A percentile compares a stretch with the other conserved stretches of the same genome.
Conservation (phyloP, 2,113 vertebrate genomes). For the Rhegmatorhina hoffmannsi region DNA sequence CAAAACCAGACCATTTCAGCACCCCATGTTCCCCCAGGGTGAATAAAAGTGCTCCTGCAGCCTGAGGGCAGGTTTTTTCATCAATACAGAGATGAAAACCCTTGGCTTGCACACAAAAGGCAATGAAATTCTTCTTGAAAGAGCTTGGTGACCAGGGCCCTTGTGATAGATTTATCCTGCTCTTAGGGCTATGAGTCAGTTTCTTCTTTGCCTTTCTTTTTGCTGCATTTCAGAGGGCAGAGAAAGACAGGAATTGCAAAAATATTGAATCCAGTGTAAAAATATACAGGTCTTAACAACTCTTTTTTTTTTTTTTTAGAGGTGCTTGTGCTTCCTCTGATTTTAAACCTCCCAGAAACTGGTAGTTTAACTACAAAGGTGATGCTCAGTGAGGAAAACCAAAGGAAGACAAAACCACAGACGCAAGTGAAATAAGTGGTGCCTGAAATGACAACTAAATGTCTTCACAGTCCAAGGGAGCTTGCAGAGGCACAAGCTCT, state of each 20-base stretch:
- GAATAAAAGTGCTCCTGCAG: not conserved
- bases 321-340: not conserved
- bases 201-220: not conserved
- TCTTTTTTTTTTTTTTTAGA: not conserved
- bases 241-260: not conserved
- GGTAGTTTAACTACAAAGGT: not conserved
- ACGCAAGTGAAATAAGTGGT: not conserved
- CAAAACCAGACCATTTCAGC: not conserved
- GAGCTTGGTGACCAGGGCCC: not conserved
- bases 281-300: not conserved
- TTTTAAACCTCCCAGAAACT: not conserved
- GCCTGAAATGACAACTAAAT: not conserved
- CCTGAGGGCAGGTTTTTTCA: not conserved
- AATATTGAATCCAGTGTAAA: not conserved
- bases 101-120: not conserved
- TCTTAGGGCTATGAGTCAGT: not conserved
- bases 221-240: not conserved
- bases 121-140: conserved; percentile 17
- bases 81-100: not conserved
- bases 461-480: not conserved
- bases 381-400: not conserved
- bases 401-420: not conserved
- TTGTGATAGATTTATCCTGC: not conserved
- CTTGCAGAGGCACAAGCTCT: not conserved
- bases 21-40: not conserved